These are phyloP conservation scores for Clistopyga incitator DNA, from an alignment of 2,888 invertebrate genomes.

Conservation along the genomic window DNA sequence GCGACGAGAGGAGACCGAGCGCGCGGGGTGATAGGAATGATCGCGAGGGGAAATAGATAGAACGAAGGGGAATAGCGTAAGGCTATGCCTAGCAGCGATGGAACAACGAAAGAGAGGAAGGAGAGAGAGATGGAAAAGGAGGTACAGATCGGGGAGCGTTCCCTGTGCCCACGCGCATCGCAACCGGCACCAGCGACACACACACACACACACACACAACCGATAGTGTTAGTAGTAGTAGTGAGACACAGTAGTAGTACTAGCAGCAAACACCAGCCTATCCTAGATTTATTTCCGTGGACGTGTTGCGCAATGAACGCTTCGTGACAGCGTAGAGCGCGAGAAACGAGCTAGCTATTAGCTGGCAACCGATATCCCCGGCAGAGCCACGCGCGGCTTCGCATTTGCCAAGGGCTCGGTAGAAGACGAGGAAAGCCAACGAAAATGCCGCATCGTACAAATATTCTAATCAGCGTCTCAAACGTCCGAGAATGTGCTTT, in stretches of 20 bases:
- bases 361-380: conserved; percentile 53
- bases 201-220: no score
- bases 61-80: conserved; percentile 20
- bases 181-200: conserved; percentile 56
- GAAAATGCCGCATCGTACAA: not conserved
- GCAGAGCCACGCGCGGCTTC: conserved; percentile 61
- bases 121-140: conserved; percentile 5
- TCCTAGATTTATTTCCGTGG: conserved; percentile 81
- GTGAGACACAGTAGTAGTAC: conserved; percentile 69
- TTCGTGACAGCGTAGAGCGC: conserved; percentile 60
- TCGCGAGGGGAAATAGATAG: conserved; percentile 17
- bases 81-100: conserved; percentile 10
- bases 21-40: conserved; percentile 28
- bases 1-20: not conserved
- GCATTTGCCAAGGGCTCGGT: conserved; percentile 63
- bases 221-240: conserved; percentile 67
- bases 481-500: not conserved
- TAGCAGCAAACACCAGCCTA: conserved; percentile 75
- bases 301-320: conserved; percentile 77
- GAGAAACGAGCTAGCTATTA: conserved; percentile 58
- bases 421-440: not conserved
- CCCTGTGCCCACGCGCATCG: conserved; percentile 12
- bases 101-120: conserved; percentile 37
- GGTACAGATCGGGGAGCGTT: conserved; percentile 34
- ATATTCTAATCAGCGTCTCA: not conserved